Percentiles rank a stretch among this genome's conserved stretches.
phyloP scores from a whole-genome alignment of 2,797 vertebrate genomes.

The Sus cebifrons region DNA sequence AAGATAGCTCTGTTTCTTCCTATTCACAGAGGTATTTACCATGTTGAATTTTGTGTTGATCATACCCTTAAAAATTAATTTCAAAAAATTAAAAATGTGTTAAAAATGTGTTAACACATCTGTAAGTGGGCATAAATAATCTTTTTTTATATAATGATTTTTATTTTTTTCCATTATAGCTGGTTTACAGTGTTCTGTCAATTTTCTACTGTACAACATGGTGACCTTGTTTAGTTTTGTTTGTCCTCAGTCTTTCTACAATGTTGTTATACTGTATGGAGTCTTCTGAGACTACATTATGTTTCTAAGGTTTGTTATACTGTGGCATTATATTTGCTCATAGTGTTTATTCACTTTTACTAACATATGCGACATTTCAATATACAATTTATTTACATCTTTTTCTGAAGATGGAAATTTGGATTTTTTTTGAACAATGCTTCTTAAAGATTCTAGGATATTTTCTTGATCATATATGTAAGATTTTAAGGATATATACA shows the following conservation, averaged over 20 bases:
- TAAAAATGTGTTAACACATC: not conserved
- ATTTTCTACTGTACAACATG: too few species aligned
- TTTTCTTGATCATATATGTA: not conserved
- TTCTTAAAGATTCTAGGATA: not conserved
- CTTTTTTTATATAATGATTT: too few species aligned
- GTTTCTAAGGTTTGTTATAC: not conserved
- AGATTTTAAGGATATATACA: not conserved
- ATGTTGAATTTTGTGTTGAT: not conserved
- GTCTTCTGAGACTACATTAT: not conserved
- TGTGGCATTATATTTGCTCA: not conserved
- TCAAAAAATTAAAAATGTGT: too few species aligned
- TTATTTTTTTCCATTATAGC: too few species aligned
- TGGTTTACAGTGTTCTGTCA: too few species aligned
- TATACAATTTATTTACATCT: not conserved
- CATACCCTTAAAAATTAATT: not conserved
- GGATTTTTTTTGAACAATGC: not conserved
- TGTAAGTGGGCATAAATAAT: not conserved
- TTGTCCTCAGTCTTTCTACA: not conserved
- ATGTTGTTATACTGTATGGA: not conserved
- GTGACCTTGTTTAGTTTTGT: not conserved
- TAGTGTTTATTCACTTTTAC: not conserved
- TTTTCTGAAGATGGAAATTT: not conserved
- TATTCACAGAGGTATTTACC: not conserved
- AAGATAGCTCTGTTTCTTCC: not conserved
- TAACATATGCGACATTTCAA: not conserved